Evolutionary conservation across 2,888 invertebrate species (phyloP).

Genomic region (Tachina grossa): DNA sequence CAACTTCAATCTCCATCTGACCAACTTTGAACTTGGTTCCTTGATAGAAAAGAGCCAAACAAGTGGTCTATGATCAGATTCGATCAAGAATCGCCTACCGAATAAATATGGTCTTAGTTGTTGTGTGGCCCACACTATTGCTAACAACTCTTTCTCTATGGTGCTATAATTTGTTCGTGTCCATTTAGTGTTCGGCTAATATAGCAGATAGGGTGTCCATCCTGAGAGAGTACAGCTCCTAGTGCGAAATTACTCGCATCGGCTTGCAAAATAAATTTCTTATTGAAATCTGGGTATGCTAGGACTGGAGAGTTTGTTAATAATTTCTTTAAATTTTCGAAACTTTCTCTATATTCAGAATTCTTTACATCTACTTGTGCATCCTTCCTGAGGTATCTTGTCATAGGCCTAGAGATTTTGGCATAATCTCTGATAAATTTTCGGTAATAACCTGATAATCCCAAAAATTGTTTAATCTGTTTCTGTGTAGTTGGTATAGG

Average conservation of each 20-base stretch:
- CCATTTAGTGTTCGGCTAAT: neutral
- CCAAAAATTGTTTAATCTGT: conserved; percentile 1
- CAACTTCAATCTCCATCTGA: too few species aligned
- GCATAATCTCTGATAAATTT: too few species aligned
- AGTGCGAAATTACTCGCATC: conserved; percentile 40
- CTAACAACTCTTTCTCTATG: too few species aligned
- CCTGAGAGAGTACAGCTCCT: conserved; percentile 8
- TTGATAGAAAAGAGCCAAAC: too few species aligned
- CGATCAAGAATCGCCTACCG: too few species aligned
- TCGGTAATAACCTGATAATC: neutral
- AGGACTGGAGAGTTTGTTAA: conserved; percentile 9
- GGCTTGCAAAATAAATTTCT: conserved; percentile 21
- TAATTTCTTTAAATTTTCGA: too few species aligned
- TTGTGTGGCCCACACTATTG: too few species aligned
- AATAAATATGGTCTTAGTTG: too few species aligned
- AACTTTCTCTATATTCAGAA: neutral
- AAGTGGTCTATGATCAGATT: too few species aligned
- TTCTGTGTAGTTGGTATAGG: neutral
- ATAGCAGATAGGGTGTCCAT: neutral
- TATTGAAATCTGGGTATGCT: conserved; percentile 41
- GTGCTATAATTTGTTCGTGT: too few species aligned
- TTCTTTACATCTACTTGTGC: neutral
- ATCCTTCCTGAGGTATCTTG: conserved; percentile 5
- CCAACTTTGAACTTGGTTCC: too few species aligned
- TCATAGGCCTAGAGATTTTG: neutral